These are phyloP conservation scores for Philhelius pedissequus DNA, from an alignment of 2,888 invertebrate genomes.

Conservation along the genomic window DNA sequence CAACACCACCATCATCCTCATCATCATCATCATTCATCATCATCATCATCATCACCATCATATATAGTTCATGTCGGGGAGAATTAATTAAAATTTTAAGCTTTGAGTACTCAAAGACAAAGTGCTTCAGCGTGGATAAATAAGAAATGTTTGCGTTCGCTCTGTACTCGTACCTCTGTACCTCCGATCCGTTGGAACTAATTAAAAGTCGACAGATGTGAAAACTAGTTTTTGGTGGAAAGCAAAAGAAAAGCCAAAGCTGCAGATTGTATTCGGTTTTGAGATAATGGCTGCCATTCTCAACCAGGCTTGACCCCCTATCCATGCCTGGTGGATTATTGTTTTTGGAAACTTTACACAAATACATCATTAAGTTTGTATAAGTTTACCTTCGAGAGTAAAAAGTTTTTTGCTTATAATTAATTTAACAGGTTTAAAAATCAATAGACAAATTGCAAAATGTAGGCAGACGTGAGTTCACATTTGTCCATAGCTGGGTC, in stretches of 20 bases:
- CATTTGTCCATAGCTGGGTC: too few relatives aligned
- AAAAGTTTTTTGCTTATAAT: too few relatives aligned
- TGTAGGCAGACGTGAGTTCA: too few relatives aligned
- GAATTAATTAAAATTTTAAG: conserved; percentile 64
- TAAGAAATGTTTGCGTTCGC: conserved; percentile 36
- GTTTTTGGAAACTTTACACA: neutral
- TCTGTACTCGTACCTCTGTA: neutral
- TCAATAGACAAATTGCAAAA: too few relatives aligned
- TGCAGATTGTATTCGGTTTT: neutral
- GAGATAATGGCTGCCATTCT: neutral
- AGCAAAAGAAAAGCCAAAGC: neutral
- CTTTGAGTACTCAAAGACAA: conserved; percentile 51
- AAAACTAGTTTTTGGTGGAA: conserved; percentile 8
- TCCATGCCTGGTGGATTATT: neutral
- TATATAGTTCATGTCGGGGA: conserved; percentile 23
- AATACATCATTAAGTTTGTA: neutral
- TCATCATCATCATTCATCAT: neutral
- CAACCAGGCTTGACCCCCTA: neutral
- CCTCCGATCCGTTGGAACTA: conserved; percentile 26
- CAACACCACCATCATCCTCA: neutral
- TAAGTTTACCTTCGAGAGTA: too few relatives aligned
- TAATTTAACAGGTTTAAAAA: too few relatives aligned
- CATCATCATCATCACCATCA: neutral
- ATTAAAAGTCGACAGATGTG: conserved; percentile 32
- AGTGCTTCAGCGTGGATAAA: conserved; percentile 35